Evolutionary conservation across 2,888 invertebrate species (phyloP).

Genomic region (Aphidoletes aphidimyza): DNA sequence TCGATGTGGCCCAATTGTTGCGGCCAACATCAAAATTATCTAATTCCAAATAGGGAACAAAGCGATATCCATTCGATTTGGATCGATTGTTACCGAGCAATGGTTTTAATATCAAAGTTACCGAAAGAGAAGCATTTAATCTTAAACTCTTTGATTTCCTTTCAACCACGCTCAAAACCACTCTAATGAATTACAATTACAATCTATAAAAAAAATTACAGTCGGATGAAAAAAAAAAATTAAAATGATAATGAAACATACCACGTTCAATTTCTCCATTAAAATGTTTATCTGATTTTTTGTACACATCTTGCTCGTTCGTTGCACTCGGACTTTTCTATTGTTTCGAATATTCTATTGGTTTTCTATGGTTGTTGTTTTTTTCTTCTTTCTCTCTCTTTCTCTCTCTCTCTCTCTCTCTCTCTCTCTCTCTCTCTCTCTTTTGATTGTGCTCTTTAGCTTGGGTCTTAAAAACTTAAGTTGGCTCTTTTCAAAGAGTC

Average conservation of each 20-base stretch:
- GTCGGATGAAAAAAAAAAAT: neutral
- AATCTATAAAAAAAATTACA: neutral
- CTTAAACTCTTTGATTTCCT: neutral
- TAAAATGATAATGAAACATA: constrained; percentile 66
- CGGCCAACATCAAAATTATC: constrained; percentile 38
- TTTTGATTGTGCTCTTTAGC: neutral
- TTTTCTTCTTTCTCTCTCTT: neutral
- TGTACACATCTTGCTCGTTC: constrained; percentile 70
- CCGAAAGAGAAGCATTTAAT: neutral
- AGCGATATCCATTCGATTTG: neutral
- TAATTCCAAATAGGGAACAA: neutral
- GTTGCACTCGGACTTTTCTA: neutral
- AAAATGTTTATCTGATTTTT: constrained; percentile 77
- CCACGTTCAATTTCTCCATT: constrained; percentile 80
- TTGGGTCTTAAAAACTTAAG: neutral
- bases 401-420: neutral
- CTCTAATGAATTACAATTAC: constrained; percentile 17
- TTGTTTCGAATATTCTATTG: neutral
- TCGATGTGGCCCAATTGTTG: constrained; percentile 9
- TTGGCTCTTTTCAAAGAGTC: neutral
- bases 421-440: neutral
- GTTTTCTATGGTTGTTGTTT: constrained; percentile 34
- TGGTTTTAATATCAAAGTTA: neutral
- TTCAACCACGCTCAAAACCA: neutral
- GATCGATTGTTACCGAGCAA: neutral